Evolutionary conservation across 2,888 invertebrate genomes (phyloP).

Genomic region (Chrysotoxum bicinctum): DNA sequence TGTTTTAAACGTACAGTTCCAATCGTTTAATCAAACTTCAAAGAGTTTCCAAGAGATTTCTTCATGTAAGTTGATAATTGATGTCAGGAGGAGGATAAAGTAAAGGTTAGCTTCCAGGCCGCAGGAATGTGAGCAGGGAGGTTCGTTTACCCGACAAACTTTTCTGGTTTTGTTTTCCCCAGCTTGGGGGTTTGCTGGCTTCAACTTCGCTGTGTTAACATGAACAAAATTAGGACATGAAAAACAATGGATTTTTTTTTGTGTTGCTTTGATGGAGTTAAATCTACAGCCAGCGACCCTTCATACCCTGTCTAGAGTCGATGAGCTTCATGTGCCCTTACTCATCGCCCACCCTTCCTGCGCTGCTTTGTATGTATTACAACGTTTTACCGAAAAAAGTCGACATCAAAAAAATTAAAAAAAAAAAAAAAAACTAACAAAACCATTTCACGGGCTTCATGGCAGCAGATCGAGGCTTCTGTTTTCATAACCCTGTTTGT

Average conservation of each 20-base stretch:
- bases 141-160: constrained; percentile 35
- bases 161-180: constrained; percentile 49
- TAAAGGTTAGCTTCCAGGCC: background rate
- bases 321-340: constrained; percentile 30
- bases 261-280: background rate
- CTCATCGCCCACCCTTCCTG: background rate
- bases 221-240: constrained; percentile 54
- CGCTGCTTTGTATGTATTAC: background rate
- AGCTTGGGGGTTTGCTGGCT: background rate
- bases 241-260: constrained; percentile 49
- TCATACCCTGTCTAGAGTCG: constrained; percentile 50
- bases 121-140: background rate
- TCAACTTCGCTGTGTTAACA: constrained; percentile 8
- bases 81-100: background rate
- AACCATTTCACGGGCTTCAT: constrained; percentile 60
- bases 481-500: constrained; percentile 27
- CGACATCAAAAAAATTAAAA: too few species aligned
- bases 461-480: constrained; percentile 12
- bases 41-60: constrained; percentile 71
- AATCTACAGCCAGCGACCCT: constrained; percentile 53
- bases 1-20: constrained; percentile 50
- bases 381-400: background rate
- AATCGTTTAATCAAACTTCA: constrained; percentile 71
- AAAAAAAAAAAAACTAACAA: constrained; percentile 19
- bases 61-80: constrained; percentile 67